Evolutionary conservation across 2,113 vertebrate species (phyloP), one percentile per base, ranked within the genome.

Genomic region (Sceloporus tristichus): DNA sequence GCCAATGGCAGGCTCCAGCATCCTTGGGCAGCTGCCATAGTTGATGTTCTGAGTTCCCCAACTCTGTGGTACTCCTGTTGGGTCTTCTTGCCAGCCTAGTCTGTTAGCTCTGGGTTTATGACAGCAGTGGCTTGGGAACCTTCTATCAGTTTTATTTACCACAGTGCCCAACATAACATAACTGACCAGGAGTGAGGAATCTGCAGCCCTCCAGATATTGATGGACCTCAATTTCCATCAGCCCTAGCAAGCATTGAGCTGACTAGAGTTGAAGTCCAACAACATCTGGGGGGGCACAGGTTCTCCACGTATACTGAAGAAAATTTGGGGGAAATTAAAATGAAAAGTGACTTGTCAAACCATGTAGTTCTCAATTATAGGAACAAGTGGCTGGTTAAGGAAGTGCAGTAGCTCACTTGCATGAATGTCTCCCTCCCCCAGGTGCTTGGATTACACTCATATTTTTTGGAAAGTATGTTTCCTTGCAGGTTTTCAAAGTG

Each of bases 401-500:
- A 18, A 75, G 18, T 75, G 18, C 16, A 29, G 5, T 16, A 14
- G 19, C 16, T 23, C 16, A 40, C 38, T 40, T 34, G 38, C 38
- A 40, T 40, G 74, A 38, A 4, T 29, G 6, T 18, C 7, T 7
- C 5, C 18, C 73, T 38, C 19, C 6, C 25, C 25, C 10, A 27
- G 78, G 27, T 78, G 29, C 29, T 79, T 48, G 54, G 6, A 75
- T 88, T 34, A 38, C 13, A 65, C 18, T 27, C 0, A 2, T 82
- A 25, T 62, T 86, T 79, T 0, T 2, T 34, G 91, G 21, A 62
- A 73, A 54, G 2, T 48, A 10, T 59, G 7, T 85, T 85, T 87
- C 7, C 74, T 85, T 91, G 79, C 92, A 0, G 85, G 89, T 94
- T 95, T 1, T 92, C 93, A 93, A 89, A 88, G 79, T 82, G 38